A percentile compares a stretch with the other conserved stretches of the same genome.
Conservation (phyloP, 2,888 invertebrate species). For the Ophion ventricosus region DNA sequence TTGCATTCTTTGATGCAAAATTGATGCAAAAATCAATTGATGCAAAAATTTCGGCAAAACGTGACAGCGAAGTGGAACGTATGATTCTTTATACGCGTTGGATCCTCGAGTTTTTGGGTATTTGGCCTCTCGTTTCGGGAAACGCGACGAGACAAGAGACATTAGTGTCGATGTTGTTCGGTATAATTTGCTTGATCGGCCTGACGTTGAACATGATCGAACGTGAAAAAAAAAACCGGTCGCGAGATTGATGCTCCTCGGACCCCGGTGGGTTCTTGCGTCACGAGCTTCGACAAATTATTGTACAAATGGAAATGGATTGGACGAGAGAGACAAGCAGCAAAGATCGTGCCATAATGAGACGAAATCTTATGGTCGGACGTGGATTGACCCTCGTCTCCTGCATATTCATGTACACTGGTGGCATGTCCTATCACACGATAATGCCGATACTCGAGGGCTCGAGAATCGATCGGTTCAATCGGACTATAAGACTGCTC, state of each 20-base stretch:
- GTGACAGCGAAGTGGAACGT: background rate
- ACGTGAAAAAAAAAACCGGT: constrained; percentile 31
- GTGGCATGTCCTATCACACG: constrained; percentile 69
- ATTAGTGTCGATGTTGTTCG: background rate
- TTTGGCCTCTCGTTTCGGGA: constrained; percentile 16
- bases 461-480: constrained; percentile 43
- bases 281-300: constrained; percentile 35
- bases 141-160: background rate
- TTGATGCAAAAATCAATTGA: no score
- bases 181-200: background rate
- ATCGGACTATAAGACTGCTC: constrained; percentile 61
- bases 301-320: constrained; percentile 35
- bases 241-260: constrained; percentile 22
- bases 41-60: background rate
- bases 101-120: constrained; percentile 37
- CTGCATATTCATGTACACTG: constrained; percentile 66
- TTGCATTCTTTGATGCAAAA: no score
- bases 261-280: constrained; percentile 45
- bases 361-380: constrained; percentile 36
- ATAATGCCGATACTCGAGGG: constrained; percentile 66
- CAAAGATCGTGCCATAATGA: constrained; percentile 63
- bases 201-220: constrained; percentile 17
- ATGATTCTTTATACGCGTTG: constrained; percentile 19
- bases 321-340: constrained; percentile 48
- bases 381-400: constrained; percentile 7